Base-by-base conservation (phyloP, 2,888 invertebrate species). In the Acleris cristana region DNA sequence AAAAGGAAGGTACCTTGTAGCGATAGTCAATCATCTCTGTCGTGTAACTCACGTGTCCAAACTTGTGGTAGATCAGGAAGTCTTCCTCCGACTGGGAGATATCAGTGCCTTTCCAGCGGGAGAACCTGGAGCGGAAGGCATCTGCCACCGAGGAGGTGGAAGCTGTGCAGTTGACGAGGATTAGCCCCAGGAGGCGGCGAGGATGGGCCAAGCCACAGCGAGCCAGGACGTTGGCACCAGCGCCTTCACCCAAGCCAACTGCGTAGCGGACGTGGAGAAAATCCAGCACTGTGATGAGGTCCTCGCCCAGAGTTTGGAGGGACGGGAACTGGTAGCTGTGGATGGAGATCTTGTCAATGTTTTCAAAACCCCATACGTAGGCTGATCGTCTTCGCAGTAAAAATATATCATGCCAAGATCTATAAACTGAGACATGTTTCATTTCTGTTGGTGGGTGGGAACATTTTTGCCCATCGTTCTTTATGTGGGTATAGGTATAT, bases 81-180 rank as follows among this genome's bases (percentile, higher is more conserved):
- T 97, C 96, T 89, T 97, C 97, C 69, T 97, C 97, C 2, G 97
- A 96, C 74, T 97, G 97, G 68, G 96, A 96, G 88, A 98, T 97
- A 81, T 96, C 96, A 40, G 96, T 95, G 67, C 97, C 95, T 79
- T 96, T 96, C 96, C 97, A 97, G 78, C 96, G 95, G 71, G 97
- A 96, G 83, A 97, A 95, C 94, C 97, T 95, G 80, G 95, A 96
- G 84, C 96, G 96, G 87, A 98, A 96, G 73, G 96, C 96, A 82
- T 98, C 97, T 79, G 97, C 94, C 67, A 98, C 96, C 4, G 97
- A 96, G 3, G 97, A 96, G 8, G 97, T 96, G 58, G 97, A 96
- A 26, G 96, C 96, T 0, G 98, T 98, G 84, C 97, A 96, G 93
- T 98, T 97, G 77, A 98, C 96, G 71, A 98, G 94, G 77, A 97